These are phyloP conservation scores for Scyliorhinus canicula DNA, from an alignment of 2,797 vertebrate species.

Conservation along the genomic window DNA sequence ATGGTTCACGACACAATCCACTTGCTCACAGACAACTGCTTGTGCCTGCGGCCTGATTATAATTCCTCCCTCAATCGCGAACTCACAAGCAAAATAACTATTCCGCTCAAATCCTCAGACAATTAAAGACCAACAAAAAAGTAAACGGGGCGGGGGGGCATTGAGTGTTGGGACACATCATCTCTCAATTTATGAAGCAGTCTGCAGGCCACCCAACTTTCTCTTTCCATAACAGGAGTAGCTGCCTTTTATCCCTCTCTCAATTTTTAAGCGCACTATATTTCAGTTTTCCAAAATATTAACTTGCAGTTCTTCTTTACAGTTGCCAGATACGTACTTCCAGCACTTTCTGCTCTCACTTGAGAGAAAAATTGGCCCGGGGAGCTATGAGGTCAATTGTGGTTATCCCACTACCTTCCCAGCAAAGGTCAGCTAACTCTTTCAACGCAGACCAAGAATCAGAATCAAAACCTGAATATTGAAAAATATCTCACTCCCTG, in stretches of 20 bases:
- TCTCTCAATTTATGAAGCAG: neutral
- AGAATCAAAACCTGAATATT: neutral
- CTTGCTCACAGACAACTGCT: neutral
- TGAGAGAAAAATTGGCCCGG: neutral
- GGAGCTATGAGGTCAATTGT: neutral
- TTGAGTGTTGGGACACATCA: too few relatives aligned
- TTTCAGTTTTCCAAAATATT: neutral
- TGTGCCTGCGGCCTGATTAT: neutral
- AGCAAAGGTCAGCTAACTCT: too few relatives aligned
- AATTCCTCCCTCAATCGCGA: neutral
- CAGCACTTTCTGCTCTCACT: neutral
- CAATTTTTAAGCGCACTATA: neutral
- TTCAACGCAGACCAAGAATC: too few relatives aligned
- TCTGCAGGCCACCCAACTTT: neutral
- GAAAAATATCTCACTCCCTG: neutral
- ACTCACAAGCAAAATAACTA: neutral
- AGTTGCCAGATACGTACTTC: neutral
- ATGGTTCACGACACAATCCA: neutral
- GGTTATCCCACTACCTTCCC: too few relatives aligned
- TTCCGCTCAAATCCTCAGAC: neutral
- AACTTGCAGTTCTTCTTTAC: neutral
- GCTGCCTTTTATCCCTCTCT: neutral
- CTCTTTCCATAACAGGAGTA: neutral
- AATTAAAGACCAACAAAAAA: neutral
- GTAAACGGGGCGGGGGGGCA: too few relatives aligned